A percentile compares a stretch with the other conserved stretches of the same genome.
phyloP scores from a whole-genome alignment of 2,888 invertebrate species.

The Piscicola geometra region DNA sequence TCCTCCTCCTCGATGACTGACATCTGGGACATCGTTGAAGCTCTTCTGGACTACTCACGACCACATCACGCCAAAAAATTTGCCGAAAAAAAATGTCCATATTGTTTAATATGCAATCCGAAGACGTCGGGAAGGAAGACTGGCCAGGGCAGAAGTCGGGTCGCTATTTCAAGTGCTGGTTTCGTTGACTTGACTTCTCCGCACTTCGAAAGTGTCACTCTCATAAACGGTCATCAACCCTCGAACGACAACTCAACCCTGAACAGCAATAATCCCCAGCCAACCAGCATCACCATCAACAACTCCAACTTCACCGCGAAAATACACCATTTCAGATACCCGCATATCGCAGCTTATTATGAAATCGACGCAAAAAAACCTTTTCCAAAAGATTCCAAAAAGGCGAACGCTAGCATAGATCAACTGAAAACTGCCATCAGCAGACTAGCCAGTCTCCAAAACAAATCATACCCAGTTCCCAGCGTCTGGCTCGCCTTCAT shows the following conservation, averaged over 20 bases:
- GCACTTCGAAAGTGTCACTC: slow-evolving; percentile 37
- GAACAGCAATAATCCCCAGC: slow-evolving; percentile 11
- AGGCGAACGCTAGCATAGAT: slow-evolving; percentile 45
- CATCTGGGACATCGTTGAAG: slow-evolving; percentile 44
- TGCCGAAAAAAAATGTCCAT: slow-evolving; percentile 39
- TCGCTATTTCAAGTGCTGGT: slow-evolving; percentile 44
- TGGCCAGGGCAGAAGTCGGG: slow-evolving; percentile 39
- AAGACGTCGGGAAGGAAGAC: slow-evolving; percentile 39
- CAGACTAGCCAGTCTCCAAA: slow-evolving; percentile 38
- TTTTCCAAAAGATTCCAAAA: slow-evolving; percentile 45
- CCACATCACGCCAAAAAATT: slow-evolving; percentile 43
- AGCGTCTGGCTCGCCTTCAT: slow-evolving; percentile 44
- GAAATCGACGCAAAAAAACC: slow-evolving; percentile 44
- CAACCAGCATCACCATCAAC: not conserved
- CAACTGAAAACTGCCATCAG: slow-evolving; percentile 45
- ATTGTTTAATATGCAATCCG: slow-evolving; percentile 44
- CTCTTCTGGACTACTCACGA: slow-evolving; percentile 43
- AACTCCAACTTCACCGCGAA: slow-evolving; percentile 11
- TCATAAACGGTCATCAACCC: slow-evolving; percentile 41
- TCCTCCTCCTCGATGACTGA: slow-evolving; percentile 44
- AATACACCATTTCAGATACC: slow-evolving; percentile 36
- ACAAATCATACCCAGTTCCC: slow-evolving; percentile 41
- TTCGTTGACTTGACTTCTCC: slow-evolving; percentile 45
- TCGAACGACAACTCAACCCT: slow-evolving; percentile 11
- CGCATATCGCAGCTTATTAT: slow-evolving; percentile 44